Evolutionary conservation across 1,140 invertebrate genomes (phyloP), one percentile per base, ranked within the genome.

Genomic region (Pollicipes pollicipes): DNA sequence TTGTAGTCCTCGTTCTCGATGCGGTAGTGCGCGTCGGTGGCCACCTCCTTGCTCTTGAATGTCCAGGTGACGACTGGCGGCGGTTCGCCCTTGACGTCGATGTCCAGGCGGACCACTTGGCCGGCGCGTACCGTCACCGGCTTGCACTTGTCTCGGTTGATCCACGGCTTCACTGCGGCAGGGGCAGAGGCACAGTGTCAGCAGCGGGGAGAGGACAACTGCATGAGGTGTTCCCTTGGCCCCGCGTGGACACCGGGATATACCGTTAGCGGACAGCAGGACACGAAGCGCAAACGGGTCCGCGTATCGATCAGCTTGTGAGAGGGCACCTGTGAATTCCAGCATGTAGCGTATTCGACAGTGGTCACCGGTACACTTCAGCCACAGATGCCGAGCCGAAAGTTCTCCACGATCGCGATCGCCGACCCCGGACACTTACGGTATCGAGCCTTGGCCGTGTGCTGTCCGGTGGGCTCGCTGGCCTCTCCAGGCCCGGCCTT

Each of bases 71-170:
- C 87, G 58, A 85, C 90, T 82, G 96, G 95, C 78, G 94, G 89
- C 45, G 96, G 96, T 83, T 96, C 93, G 78, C 94, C 96, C 77
- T 90, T 91, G 69, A 96, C 89, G 78, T 97, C 95, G 6, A 97
- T 74, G 77, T 96, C 90, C 72, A 97, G 85, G 77, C 93, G 93
- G 72, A 97, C 89, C 30, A 88, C 84, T 79, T 95, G 90, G 16
- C 95, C 94, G 70, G 93, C 93, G 73, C 94, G 86, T 37, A 96
- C 88, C 74, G 90, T 90, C 0, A 96, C 82, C n/a, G 87, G 87
- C 70, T 92, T 87, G 77, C 96, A 84, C 80, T 95, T 93, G 64
- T 95, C 93, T 64, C 93, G 86, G 78, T 96, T 94, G 76, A 97
- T 97, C 69, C 84, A 83, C 72, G 93, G 94, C 81, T 91, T 91